Percentiles rank a stretch among this genome's conserved stretches.
These are phyloP conservation scores for Dromococcyx pavoninus DNA, from an alignment of 2,797 vertebrate genomes.

Conservation along the genomic window DNA sequence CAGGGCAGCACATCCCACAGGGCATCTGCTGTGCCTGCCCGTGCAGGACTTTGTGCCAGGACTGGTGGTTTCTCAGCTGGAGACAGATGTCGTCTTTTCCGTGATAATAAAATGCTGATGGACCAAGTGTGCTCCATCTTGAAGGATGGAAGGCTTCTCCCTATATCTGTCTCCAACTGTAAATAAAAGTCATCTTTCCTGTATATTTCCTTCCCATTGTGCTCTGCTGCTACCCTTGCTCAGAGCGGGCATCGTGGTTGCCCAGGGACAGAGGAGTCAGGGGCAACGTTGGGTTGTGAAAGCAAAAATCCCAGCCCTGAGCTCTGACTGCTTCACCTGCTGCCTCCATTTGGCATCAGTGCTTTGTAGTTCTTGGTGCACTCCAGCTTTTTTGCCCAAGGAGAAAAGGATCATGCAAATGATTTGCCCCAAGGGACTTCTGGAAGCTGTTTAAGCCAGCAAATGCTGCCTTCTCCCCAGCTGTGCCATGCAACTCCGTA, in stretches of 20 bases:
- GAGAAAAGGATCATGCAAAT: slow-evolving; percentile 55
- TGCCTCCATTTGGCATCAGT: background rate
- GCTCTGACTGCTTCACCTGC: background rate
- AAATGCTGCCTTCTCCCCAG: slow-evolving; percentile 52
- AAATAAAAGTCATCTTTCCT: background rate
- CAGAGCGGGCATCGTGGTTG: background rate
- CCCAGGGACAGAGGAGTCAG: background rate
- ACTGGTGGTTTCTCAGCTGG: background rate
- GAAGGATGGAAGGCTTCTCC: background rate
- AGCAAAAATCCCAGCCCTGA: background rate
- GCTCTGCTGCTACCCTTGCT: fast-evolving
- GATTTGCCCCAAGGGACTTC: slow-evolving; percentile 18
- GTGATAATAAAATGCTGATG: background rate
- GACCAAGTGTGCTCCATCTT: background rate
- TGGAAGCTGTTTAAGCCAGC: slow-evolving; percentile 59
- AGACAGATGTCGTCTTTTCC: background rate
- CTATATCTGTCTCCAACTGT: background rate
- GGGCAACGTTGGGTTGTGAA: background rate
- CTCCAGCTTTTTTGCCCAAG: slow-evolving; percentile 10
- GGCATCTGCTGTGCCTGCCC: fast-evolving
- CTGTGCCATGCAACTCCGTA: slow-evolving; percentile 55
- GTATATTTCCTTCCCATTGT: fast-evolving
- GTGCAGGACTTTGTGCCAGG: background rate
- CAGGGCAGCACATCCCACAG: background rate
- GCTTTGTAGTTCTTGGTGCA: background rate